Conservation (phyloP, 2,888 invertebrate species). For the Gymnosoma rotundatum region DNA sequence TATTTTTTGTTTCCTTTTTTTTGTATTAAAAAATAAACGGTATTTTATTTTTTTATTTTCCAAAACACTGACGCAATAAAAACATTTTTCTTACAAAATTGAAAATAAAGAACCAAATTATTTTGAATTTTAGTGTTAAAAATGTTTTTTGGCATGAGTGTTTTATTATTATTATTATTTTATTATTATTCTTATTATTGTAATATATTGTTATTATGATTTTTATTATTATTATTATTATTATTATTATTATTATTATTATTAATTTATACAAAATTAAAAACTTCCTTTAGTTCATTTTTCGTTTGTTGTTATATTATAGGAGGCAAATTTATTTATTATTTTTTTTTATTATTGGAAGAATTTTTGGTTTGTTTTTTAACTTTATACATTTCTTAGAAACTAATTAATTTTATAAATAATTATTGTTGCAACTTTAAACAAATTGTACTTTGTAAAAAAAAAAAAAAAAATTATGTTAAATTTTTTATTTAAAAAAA, state of each 20-base stretch:
- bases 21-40: constrained; percentile 43
- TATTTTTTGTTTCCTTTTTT: neutral
- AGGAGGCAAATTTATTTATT: constrained; percentile 38
- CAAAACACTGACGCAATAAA: constrained; percentile 25
- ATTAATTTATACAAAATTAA: constrained; percentile 8
- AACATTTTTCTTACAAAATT: constrained; percentile 32
- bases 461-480: neutral
- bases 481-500: constrained; percentile 28
- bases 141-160: constrained; percentile 41
- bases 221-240: no score
- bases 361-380: constrained; percentile 44
- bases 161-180: constrained; percentile 24
- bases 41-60: constrained; percentile 16
- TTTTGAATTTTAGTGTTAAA: neutral
- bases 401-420: constrained; percentile 42
- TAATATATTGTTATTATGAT: no score
- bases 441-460: no score
- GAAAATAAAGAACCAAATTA: constrained; percentile 14
- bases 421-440: no score
- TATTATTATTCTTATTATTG: no score
- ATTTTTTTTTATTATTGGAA: constrained; percentile 59
- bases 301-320: constrained; percentile 21
- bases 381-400: constrained; percentile 67
- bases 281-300: constrained; percentile 31
- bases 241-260: neutral